A percentile compares a stretch with the other conserved stretches of the same genome.
These are phyloP conservation scores for Acanthopagrus latus DNA, from an alignment of 2,797 vertebrate species.

Conservation along the genomic window DNA sequence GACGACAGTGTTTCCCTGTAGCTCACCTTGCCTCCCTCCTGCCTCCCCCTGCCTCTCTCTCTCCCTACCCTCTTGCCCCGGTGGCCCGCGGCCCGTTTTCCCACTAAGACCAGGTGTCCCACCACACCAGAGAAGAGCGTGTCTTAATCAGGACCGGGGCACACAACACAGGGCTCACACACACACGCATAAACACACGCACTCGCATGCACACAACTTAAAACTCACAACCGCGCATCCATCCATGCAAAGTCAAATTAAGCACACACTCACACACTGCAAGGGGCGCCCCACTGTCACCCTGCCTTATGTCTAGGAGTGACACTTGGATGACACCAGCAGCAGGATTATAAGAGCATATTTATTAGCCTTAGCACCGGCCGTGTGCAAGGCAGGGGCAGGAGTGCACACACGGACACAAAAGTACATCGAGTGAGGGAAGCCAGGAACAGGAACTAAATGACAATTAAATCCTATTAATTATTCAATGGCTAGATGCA, in stretches of 20 bases:
- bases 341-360: constrained; percentile 81
- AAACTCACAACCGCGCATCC: constrained; percentile 47
- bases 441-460: constrained; percentile 47
- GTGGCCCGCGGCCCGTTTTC: constrained; percentile 77
- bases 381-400: constrained; percentile 50
- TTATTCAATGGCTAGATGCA: constrained; percentile 45
- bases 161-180: constrained; percentile 24
- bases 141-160: constrained; percentile 76
- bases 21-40: constrained; percentile 64
- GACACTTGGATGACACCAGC: constrained; percentile 85
- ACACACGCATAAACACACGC: constrained; percentile 2
- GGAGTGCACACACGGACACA: constrained; percentile 50
- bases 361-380: constrained; percentile 75
- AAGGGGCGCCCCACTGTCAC: constrained; percentile 71
- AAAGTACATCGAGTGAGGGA: constrained; percentile 34
- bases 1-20: constrained; percentile 70
- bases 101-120: constrained; percentile 80
- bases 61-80: constrained; percentile 67
- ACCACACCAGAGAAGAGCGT: constrained; percentile 61
- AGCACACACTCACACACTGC: constrained; percentile 45
- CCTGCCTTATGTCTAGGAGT: constrained; percentile 80
- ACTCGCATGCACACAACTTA: constrained; percentile 23
- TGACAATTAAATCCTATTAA: constrained; percentile 52
- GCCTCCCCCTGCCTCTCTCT: constrained; percentile 45
- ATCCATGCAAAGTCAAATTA: constrained; percentile 70